Conservation (phyloP, 2,797 vertebrate genomes). For the Tympanoctomys barrerae region DNA sequence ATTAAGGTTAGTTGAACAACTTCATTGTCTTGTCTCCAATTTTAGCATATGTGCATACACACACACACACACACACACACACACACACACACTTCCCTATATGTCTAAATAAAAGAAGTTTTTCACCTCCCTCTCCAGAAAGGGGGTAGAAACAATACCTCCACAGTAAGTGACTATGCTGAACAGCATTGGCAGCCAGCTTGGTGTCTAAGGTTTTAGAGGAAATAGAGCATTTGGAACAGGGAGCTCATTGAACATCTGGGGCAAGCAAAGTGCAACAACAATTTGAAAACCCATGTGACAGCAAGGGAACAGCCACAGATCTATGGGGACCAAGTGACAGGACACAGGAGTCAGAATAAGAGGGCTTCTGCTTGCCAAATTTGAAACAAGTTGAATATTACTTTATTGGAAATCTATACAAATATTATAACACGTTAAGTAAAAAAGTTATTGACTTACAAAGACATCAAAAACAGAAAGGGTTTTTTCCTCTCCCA, state of each 20-base stretch:
- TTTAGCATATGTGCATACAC: background rate
- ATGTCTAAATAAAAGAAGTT: background rate
- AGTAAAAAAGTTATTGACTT: background rate
- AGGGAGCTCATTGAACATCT: background rate
- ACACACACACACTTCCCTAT: background rate
- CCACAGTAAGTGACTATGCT: background rate
- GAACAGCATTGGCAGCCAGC: background rate
- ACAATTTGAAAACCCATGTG: background rate
- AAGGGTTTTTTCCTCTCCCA: background rate
- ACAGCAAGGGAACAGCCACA: background rate
- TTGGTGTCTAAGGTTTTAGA: background rate
- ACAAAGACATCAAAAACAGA: background rate
- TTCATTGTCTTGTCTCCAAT: background rate
- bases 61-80: fast-evolving
- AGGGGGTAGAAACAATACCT: background rate
- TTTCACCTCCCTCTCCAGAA: background rate
- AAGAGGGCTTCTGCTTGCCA: background rate
- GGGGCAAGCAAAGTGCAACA: background rate
- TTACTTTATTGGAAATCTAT: background rate
- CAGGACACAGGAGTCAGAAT: too few species aligned
- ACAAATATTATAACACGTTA: background rate
- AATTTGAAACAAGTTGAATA: background rate
- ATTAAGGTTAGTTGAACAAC: background rate
- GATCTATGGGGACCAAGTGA: background rate
- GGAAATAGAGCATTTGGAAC: background rate